Base-by-base conservation (phyloP, 2,797 vertebrate species). In the Aplochiton taeniatus region DNA sequence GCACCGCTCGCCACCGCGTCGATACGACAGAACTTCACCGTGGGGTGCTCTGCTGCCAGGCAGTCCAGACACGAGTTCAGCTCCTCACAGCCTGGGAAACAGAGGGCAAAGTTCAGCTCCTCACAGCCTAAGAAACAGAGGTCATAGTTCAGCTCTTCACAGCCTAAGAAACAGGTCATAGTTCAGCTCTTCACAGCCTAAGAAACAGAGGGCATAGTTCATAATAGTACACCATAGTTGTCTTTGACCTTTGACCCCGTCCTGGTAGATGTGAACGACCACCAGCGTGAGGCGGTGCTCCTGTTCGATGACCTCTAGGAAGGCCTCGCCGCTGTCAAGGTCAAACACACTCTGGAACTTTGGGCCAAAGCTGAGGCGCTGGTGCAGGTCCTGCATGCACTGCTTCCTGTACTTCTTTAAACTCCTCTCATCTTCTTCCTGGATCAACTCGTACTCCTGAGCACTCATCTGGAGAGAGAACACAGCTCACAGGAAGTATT, bases 301-400 rank as follows among this genome's bases (percentile, higher is more conserved):
- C 73, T 95, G 95, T 84, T 96, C 95, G 0, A 97, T 92, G 50
- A 94, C 92, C 54, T 97, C 94, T 80, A 98, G 76, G 76, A 93
- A 93, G 61, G 78, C 87, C 14, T 92, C 94, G n/a, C 95, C 94
- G 0, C 81, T 95, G 50, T 94, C 91, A 9, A 98, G 91, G 82
- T 98, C 95, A 0, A 89, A 87, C 51, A 98, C 82, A 0, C 76
- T 86, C 19, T 95, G 94, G 0, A 96, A 95, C 54, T 87, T 93
- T 0, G 95, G 96, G 45, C 95, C 95, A 1, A 97, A 96, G 73
- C 96, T 98, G 61, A 98, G 85, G 56, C 92, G 89, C 87, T 96
- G 93, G 8, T 96, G 96, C 97, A 98, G 97, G 43, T 96, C 94
- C 81, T 94, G 93, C 97, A 98, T 98, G 48, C 96, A 97, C 66